Percentiles rank a stretch among this genome's conserved stretches.
phyloP scores from a whole-genome alignment of 2,797 vertebrate species.

The Psittacula echo region DNA sequence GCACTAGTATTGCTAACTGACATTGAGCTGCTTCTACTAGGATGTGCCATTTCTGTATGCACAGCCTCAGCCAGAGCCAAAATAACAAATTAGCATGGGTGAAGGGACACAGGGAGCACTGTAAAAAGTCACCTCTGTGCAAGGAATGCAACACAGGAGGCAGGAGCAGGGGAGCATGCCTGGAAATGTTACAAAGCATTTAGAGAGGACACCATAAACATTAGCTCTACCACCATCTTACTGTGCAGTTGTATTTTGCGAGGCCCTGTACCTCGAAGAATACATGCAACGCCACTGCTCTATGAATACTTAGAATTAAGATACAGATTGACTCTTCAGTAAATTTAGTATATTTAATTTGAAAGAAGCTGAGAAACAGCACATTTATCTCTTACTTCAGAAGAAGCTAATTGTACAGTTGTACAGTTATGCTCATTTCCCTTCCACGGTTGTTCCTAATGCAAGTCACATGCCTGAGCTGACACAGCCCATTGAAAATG shows the following conservation, averaged over 20 bases:
- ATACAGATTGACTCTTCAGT: background rate
- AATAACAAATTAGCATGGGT: background rate
- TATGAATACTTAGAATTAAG: background rate
- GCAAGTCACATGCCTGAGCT: background rate
- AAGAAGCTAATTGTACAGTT: background rate
- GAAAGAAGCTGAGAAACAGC: background rate
- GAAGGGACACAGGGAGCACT: background rate
- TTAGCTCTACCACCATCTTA: background rate
- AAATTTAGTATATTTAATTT: background rate
- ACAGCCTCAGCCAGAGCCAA: background rate
- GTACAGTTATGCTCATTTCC: background rate
- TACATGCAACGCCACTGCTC: background rate
- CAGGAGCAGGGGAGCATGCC: background rate
- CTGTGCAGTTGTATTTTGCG: background rate
- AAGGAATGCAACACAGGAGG: background rate
- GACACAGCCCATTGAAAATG: background rate
- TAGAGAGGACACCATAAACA: background rate
- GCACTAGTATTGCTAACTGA: background rate
- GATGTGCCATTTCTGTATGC: background rate
- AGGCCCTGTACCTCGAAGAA: background rate
- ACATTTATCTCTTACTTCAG: background rate
- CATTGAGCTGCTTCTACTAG: background rate
- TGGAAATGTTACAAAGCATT: background rate
- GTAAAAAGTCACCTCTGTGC: background rate
- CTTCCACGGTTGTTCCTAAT: background rate